Conservation (phyloP, 1,140 invertebrate species). For the Zaprionus ghesquierei region DNA sequence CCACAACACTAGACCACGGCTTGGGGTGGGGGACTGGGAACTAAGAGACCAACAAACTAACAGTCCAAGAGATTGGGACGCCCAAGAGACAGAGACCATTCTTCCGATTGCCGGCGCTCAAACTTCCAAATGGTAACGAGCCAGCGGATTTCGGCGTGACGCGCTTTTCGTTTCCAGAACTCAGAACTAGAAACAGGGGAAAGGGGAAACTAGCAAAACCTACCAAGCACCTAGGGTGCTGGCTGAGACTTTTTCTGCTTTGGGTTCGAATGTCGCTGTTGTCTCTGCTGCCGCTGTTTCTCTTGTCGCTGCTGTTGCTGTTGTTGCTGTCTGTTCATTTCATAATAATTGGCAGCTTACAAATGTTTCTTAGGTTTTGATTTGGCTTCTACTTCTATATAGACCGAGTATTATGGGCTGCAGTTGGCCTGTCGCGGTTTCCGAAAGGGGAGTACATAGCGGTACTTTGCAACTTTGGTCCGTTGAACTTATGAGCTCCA, state of each 20-base stretch:
- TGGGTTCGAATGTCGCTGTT: constrained; percentile 59
- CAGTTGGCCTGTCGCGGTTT: constrained; percentile 45
- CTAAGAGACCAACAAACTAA: constrained; percentile 8
- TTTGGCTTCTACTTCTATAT: constrained; percentile 56
- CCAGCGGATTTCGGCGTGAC: constrained; percentile 68
- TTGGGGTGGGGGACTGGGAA: constrained; percentile 1
- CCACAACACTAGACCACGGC: constrained; percentile 18
- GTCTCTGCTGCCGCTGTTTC: constrained; percentile 27
- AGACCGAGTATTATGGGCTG: constrained; percentile 6
- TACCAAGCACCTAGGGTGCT: not conserved
- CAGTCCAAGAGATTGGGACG: no score
- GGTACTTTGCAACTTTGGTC: constrained; percentile 52
- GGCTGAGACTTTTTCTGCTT: constrained; percentile 9
- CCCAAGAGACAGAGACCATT: constrained; percentile 14
- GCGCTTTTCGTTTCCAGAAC: constrained; percentile 59
- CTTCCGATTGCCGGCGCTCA: constrained; percentile 67
- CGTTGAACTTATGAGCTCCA: constrained; percentile 56
- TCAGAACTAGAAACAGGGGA: not conserved
- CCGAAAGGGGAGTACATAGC: constrained; percentile 31
- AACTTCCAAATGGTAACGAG: constrained; percentile 68
- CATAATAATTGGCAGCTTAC: constrained; percentile 80
- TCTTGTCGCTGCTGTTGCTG: constrained; percentile 22
- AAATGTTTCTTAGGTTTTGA: constrained; percentile 75
- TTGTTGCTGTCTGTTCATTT: constrained; percentile 65
- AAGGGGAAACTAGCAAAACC: not conserved